Evolutionary conservation across 1,140 invertebrate species (phyloP).

Genomic region (Hycleus phaleratus): DNA sequence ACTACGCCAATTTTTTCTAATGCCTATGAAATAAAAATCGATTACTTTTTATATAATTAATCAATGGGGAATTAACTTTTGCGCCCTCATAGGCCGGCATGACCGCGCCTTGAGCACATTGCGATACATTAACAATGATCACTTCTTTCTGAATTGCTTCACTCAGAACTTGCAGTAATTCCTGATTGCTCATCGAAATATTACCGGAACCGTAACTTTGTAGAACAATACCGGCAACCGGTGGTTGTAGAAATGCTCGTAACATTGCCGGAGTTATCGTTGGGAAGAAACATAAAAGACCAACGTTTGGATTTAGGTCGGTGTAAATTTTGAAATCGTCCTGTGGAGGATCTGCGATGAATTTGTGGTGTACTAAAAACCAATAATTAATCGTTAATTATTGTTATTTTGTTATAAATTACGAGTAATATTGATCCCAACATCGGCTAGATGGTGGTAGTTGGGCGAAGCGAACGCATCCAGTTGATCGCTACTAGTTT

Average conservation of each 20-base stretch:
- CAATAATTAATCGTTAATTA: too few relatives aligned
- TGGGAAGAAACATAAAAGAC: slow-evolving; percentile 20
- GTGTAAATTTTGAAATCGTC: slow-evolving; percentile 5
- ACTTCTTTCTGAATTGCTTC: slow-evolving; percentile 69
- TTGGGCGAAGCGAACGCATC: slow-evolving; percentile 92
- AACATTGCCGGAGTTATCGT: slow-evolving; percentile 42
- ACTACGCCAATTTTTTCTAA: slow-evolving; percentile 61
- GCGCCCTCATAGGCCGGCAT: slow-evolving; percentile 74
- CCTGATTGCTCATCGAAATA: slow-evolving; percentile 71
- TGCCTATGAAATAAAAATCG: slow-evolving; percentile 1
- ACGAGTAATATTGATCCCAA: slow-evolving; percentile 67
- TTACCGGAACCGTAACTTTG: slow-evolving; percentile 92
- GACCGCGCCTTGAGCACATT: slow-evolving; percentile 77
- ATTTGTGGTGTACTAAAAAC: too few relatives aligned
- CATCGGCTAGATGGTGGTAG: slow-evolving; percentile 68
- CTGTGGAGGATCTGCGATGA: too few relatives aligned
- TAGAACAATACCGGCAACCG: slow-evolving; percentile 71
- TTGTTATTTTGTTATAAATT: slow-evolving; percentile 3
- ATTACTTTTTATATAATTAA: background rate
- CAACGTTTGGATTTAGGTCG: slow-evolving; percentile 19
- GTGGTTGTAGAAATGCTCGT: slow-evolving; percentile 69
- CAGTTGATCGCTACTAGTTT: slow-evolving; percentile 71
- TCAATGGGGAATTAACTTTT: slow-evolving; percentile 41
- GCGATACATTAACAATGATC: slow-evolving; percentile 88
- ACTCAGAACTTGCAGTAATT: slow-evolving; percentile 67